Conservation (phyloP, 92 coral and sea anemone species). For the Epizoanthus rinbou region DNA sequence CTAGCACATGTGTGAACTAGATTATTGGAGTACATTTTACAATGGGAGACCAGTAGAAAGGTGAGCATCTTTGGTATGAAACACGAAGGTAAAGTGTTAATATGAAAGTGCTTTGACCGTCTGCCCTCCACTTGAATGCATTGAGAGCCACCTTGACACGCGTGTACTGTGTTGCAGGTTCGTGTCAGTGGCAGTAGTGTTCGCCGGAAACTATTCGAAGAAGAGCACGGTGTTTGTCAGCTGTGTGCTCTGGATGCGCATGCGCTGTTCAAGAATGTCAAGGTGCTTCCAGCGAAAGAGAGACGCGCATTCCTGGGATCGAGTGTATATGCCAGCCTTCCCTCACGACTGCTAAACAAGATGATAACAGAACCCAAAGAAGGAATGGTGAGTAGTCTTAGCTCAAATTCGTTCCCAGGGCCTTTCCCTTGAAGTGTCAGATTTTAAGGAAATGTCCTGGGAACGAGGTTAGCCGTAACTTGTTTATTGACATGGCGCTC, state of each 20-base stretch:
- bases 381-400: constrained; percentile 80
- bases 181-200: constrained; percentile 84
- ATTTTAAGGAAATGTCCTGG: too few species aligned
- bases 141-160: neutral
- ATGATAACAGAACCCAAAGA: constrained; percentile 94
- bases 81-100: neutral
- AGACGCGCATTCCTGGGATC: constrained; percentile 78
- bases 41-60: too few species aligned
- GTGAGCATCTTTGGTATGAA: neutral
- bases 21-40: too few species aligned
- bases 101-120: neutral
- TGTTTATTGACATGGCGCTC: neutral
- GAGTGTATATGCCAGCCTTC: constrained; percentile 74
- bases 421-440: too few species aligned
- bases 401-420: too few species aligned
- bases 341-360: constrained; percentile 73
- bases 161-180: constrained; percentile 49
- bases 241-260: constrained; percentile 87
- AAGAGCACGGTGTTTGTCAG: constrained; percentile 95
- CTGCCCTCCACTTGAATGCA: neutral
- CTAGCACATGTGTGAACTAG: too few species aligned
- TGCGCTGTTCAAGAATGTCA: constrained; percentile 67
- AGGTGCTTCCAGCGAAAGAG: constrained; percentile 69
- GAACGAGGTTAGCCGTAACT: neutral
- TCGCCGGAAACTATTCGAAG: constrained; percentile 78